Percentiles rank a stretch among this genome's conserved stretches.
phyloP scores from a whole-genome alignment of 2,113 vertebrate genomes.

The Parotia lawesii region DNA sequence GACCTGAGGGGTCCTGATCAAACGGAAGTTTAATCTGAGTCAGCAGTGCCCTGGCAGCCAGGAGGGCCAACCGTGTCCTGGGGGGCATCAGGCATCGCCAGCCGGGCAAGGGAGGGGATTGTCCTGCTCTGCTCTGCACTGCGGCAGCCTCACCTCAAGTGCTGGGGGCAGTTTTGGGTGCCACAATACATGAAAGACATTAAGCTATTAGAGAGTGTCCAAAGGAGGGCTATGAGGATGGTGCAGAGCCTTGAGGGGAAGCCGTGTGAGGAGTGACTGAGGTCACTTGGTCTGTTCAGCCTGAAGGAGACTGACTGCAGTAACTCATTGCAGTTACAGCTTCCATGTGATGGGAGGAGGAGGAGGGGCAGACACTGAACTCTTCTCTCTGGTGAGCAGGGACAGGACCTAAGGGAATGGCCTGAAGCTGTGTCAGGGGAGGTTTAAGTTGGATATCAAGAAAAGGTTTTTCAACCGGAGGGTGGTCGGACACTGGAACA shows the following conservation, averaged over 20 bases:
- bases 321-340: background rate
- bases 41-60: background rate
- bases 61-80: background rate
- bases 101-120: background rate
- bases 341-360: rapidly evolving
- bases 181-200: background rate
- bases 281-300: background rate
- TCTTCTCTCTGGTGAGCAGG: rapidly evolving
- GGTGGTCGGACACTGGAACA: background rate
- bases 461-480: background rate
- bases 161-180: background rate
- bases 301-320: background rate
- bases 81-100: rapidly evolving
- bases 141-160: background rate
- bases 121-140: background rate
- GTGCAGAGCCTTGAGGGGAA: background rate
- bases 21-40: rapidly evolving
- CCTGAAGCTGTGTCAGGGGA: background rate
- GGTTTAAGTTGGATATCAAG: background rate
- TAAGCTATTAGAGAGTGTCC: background rate
- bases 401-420: background rate
- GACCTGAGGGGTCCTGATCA: rapidly evolving
- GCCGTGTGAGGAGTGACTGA: rapidly evolving
- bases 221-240: rapidly evolving
- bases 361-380: background rate